Evolutionary conservation across 2,797 vertebrate species (phyloP), one percentile per base, ranked within the genome.

Genomic region (Chlorospingus semifuscus): DNA sequence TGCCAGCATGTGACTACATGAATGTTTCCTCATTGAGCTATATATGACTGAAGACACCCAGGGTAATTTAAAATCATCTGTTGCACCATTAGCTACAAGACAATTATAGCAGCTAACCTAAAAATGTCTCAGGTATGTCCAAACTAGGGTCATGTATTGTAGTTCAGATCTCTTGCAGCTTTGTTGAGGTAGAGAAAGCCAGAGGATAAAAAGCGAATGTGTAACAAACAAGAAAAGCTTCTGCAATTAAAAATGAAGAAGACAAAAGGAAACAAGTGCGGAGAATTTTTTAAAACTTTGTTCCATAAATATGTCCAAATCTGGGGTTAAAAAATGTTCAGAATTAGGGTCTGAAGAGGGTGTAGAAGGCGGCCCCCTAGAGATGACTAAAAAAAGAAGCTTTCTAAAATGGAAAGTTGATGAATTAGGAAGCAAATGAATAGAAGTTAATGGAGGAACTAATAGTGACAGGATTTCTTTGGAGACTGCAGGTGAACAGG

Each of bases 381-480:
- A 90, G 34, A 84, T 20, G 19, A 52, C 52, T 76, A 49, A 53
- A 68, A 83, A 93, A 89, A 59, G 15, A 41, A 87, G 19, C 46
- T 74, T 8, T 61, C 52, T 71, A 36, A 72, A 91, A 76, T 41
- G n/a, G 44, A 72, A 76, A 26, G 27, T 18, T 74, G 44, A n/a
- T 80, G 18, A 90, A 90, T 74, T 76, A 90, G 59, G 47, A 90
- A 56, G 78, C n/a, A 87, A 78, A 89, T 71, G 26, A 83, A 91
- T 71, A 85, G 34, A 74, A 87, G 59, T 75, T 89, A 94, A 64
- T 70, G 29, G 37, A 90, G 37, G 74, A 93, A 82, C 37, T 90
- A 76, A 78, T 44, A 79, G 66, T 84, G 64, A 72, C 59, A 90
- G 52, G 19, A 82, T 92, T 90, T 89, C 74, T 86, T 90, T 63